Evolutionary conservation across 2,888 invertebrate genomes (phyloP), one percentile per base, ranked within the genome.

Genomic region (Atethmia centrago): DNA sequence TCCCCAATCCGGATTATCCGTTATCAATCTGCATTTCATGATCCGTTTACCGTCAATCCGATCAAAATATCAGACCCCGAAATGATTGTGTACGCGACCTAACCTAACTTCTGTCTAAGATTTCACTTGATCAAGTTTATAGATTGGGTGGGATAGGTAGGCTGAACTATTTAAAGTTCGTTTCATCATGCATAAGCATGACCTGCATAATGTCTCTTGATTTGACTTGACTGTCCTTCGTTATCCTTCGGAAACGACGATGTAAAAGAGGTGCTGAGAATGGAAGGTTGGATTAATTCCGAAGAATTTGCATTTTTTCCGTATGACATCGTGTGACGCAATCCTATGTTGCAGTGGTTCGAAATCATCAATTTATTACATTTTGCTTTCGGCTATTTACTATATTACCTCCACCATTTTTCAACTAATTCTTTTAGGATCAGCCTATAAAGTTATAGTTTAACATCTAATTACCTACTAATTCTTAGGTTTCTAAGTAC

Each of bases 251-350:
- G 21, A 51, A 53, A 36, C 53, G 25, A 61, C n/a, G 42, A 28
- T 42, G 59, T 65, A 42, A 80, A 80, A 80, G 42, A 66, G 77
- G 45, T 45, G 16, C 55, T 12, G 55, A 40, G 56, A 74, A 59
- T 64, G 56, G 51, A 56, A 66, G 55, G 55, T 49, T 55, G 49
- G 40, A 47, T 67, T 53, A 49, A 55, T 64, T 69, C 47, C 25
- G 63, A 58, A 64, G 69, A 64, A 77, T 82, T 68, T 68, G 25
- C 53, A 69, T 82, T 49, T 77, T 81, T 69, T 36, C 53, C 51
- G 42, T 55, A 45, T 42, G 25, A n/a, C n/a, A 36, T 64, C 7
- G 53, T 71, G 21, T 58, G 51, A 36, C 53, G 56, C 42, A 62
- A 64, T 56, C 25, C 40, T 63, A n/a, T 53, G 56, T 19, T 81